Conservation (phyloP, 2,888 invertebrate species). For the Hirtodrosophila histrioides region DNA sequence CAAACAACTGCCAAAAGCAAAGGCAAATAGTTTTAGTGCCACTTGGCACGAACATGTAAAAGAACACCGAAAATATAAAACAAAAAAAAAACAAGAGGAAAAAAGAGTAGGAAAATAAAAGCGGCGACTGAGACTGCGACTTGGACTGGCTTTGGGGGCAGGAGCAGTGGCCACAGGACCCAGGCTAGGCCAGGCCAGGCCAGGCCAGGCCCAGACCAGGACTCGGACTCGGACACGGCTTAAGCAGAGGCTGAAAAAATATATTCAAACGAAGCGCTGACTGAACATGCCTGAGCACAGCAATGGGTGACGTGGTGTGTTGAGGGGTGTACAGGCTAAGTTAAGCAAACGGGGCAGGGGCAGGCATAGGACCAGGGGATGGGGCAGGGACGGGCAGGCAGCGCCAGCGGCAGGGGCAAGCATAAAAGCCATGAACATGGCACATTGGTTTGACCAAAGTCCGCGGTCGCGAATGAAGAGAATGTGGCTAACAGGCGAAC, state of each 20-base stretch:
- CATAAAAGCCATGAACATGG: slow-evolving; percentile 47
- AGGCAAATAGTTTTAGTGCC: slow-evolving; percentile 79
- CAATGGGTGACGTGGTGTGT: slow-evolving; percentile 2
- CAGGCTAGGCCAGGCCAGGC: no score
- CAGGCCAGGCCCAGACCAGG: background rate
- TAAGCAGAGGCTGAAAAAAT: slow-evolving; percentile 34
- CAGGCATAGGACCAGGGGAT: no score
- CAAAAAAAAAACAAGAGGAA: slow-evolving; percentile 6
- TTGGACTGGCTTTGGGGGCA: background rate
- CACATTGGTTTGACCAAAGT: slow-evolving; percentile 47
- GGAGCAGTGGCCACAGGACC: no score
- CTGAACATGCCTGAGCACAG: slow-evolving; percentile 69
- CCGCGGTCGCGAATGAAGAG: slow-evolving; percentile 46
- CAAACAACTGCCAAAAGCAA: slow-evolving; percentile 50
- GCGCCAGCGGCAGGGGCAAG: background rate
- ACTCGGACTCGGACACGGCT: slow-evolving; percentile 34
- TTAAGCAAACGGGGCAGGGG: no score
- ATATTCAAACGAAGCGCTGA: slow-evolving; percentile 45
- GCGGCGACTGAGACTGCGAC: slow-evolving; percentile 13
- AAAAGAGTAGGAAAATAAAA: slow-evolving; percentile 15
- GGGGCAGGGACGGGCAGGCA: no score
- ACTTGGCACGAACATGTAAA: slow-evolving; percentile 76
- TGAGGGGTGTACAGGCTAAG: slow-evolving; percentile 1
- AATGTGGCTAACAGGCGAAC: slow-evolving; percentile 19
- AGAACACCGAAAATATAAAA: slow-evolving; percentile 48